Evolutionary conservation across 2,888 invertebrate genomes (phyloP).

Genomic region (Siphonodentalium dalli): DNA sequence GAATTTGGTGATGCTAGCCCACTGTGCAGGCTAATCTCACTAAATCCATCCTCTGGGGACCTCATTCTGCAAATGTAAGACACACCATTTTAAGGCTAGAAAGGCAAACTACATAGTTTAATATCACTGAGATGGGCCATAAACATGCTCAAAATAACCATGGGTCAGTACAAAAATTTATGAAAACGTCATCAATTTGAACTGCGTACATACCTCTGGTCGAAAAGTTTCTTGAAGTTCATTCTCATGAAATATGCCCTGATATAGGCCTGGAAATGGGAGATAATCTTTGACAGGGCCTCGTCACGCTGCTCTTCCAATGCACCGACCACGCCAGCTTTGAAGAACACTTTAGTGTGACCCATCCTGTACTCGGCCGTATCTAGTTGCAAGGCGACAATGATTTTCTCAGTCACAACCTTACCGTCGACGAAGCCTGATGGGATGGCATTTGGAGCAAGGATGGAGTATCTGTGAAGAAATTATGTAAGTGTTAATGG

Average conservation of each 20-base stretch:
- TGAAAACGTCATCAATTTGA: no score
- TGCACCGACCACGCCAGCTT: constrained; percentile 99
- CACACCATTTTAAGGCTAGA: no score
- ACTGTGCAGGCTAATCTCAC: no score
- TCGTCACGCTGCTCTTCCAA: constrained; percentile 99
- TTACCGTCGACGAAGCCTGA: constrained; percentile 68
- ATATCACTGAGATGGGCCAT: no score
- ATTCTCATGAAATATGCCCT: constrained; percentile 77
- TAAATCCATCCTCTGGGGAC: no score
- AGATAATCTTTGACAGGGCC: constrained; percentile 92
- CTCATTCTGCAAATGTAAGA: no score
- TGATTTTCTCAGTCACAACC: constrained; percentile 74
- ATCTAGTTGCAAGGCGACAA: constrained; percentile 76
- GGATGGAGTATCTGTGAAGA: constrained; percentile 86
- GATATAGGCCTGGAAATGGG: constrained; percentile 89
- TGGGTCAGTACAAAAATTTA: no score
- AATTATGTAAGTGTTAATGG: no score
- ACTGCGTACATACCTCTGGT: constrained; percentile 85
- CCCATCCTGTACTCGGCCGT: constrained; percentile 96
- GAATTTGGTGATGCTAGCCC: no score
- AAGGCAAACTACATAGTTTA: no score
- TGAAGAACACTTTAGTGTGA: constrained; percentile 99
- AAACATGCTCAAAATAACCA: no score
- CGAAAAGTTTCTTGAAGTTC: constrained; percentile 96
- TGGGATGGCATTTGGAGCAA: constrained; percentile 85